Evolutionary conservation across 2,113 vertebrate species (phyloP).

Genomic region (Pseudolaguvia tuberculata): DNA sequence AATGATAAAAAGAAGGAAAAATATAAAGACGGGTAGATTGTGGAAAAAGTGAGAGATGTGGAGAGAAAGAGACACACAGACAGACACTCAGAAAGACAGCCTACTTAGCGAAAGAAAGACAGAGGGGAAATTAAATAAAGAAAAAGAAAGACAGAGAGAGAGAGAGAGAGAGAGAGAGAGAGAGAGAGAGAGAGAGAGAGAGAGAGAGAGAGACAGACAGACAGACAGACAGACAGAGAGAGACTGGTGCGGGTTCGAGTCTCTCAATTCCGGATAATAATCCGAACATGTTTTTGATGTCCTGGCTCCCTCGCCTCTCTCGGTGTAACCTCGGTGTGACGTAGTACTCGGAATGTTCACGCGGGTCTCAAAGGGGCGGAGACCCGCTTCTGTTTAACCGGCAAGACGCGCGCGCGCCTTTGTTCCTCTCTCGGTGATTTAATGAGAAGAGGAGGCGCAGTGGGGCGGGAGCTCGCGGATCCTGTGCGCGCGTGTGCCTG

Average conservation of each 20-base stretch:
- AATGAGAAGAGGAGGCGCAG: conserved; percentile 2
- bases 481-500: conserved; percentile 2
- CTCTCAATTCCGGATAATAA: background rate
- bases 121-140: too few relatives aligned
- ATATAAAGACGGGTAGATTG: too few relatives aligned
- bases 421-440: conserved; percentile 4
- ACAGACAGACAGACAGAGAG: too few relatives aligned
- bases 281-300: background rate
- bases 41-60: too few relatives aligned
- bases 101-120: too few relatives aligned
- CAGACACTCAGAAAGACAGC: too few relatives aligned
- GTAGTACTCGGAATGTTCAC: background rate
- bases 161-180: background rate
- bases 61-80: background rate
- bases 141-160: too few relatives aligned
- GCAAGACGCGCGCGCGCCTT: conserved; percentile 1
- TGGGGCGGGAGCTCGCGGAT: conserved; percentile 18
- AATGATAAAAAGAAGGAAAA: too few relatives aligned
- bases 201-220: background rate
- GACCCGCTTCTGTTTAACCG: conserved; percentile 8
- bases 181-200: background rate
- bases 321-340: background rate
- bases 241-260: too few relatives aligned
- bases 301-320: background rate
- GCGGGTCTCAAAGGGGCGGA: background rate